Conservation (phyloP, 2,113 vertebrate species). For the Tetrao urogallus region DNA sequence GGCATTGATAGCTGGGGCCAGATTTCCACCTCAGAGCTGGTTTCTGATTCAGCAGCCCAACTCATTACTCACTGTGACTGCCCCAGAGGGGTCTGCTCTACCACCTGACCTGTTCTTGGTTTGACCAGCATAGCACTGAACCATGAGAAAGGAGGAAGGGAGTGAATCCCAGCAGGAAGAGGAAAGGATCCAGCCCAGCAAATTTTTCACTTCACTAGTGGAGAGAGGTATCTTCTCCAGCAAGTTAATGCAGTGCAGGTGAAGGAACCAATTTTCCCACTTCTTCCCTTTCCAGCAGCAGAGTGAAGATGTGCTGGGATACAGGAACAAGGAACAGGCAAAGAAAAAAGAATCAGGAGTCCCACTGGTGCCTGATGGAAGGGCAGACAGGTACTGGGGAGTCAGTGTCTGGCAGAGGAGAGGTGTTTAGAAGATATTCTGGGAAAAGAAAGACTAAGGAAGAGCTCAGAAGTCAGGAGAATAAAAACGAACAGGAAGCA, state of each 20-base stretch:
- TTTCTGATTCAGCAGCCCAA: background rate
- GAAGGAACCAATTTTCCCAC: slow-evolving; percentile 42
- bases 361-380: background rate
- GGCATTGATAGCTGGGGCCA: background rate
- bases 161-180: slow-evolving; percentile 6
- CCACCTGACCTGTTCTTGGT: background rate
- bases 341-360: slow-evolving; percentile 25
- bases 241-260: slow-evolving; percentile 15
- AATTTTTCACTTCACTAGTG: background rate
- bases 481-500: background rate
- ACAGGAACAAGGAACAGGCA: slow-evolving; percentile 21
- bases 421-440: slow-evolving; percentile 54
- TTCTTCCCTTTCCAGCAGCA: background rate
- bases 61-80: background rate
- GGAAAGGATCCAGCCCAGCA: background rate
- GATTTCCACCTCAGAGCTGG: slow-evolving; percentile 27
- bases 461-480: slow-evolving; percentile 44
- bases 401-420: slow-evolving; percentile 15
- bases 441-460: slow-evolving; percentile 43
- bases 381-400: slow-evolving; percentile 32
- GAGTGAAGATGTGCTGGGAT: background rate
- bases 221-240: slow-evolving; percentile 8
- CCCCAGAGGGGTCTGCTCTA: background rate
- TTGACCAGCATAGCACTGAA: background rate
- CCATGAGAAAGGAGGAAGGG: background rate